Evolutionary conservation across 2,797 vertebrate genomes (phyloP).

Genomic region (Gymnoscopelus braueri): DNA sequence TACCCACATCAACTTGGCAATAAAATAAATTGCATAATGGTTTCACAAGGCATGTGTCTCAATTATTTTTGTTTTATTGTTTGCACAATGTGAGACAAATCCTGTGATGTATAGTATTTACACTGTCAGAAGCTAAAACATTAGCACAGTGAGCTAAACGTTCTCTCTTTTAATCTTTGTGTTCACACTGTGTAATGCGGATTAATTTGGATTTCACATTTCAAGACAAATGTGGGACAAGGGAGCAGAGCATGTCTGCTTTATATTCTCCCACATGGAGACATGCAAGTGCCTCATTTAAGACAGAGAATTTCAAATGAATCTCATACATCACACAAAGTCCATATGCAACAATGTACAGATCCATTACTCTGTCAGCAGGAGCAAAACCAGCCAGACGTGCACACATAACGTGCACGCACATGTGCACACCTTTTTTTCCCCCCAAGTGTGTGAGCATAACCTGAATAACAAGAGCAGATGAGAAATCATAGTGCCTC

Average conservation of each 20-base stretch:
- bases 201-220: slow-evolving; percentile 57
- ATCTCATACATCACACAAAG: slow-evolving; percentile 80
- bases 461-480: slow-evolving; percentile 69
- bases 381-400: slow-evolving; percentile 63
- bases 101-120: background rate
- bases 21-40: slow-evolving; percentile 82
- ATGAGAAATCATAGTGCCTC: slow-evolving; percentile 72
- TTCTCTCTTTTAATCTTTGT: slow-evolving; percentile 21
- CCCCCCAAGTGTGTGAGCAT: slow-evolving; percentile 56
- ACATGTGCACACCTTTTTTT: background rate
- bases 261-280: slow-evolving; percentile 59
- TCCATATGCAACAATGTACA: slow-evolving; percentile 78
- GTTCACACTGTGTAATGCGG: slow-evolving; percentile 49
- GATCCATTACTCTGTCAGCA: slow-evolving; percentile 81
- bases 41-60: slow-evolving; percentile 42
- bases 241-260: slow-evolving; percentile 29
- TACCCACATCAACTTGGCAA: slow-evolving; percentile 84
- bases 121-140: slow-evolving; percentile 1
- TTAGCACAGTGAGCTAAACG: slow-evolving; percentile 5
- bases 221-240: slow-evolving; percentile 42
- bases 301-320: slow-evolving; percentile 81
- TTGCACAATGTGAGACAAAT: background rate
- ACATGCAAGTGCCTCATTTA: slow-evolving; percentile 75
- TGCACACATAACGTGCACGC: slow-evolving; percentile 10
- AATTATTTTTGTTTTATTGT: slow-evolving; percentile 35